A percentile compares a stretch with the other conserved stretches of the same genome.
phyloP scores from a whole-genome alignment of 2,113 vertebrate genomes.

The Odontesthes bonariensis region DNA sequence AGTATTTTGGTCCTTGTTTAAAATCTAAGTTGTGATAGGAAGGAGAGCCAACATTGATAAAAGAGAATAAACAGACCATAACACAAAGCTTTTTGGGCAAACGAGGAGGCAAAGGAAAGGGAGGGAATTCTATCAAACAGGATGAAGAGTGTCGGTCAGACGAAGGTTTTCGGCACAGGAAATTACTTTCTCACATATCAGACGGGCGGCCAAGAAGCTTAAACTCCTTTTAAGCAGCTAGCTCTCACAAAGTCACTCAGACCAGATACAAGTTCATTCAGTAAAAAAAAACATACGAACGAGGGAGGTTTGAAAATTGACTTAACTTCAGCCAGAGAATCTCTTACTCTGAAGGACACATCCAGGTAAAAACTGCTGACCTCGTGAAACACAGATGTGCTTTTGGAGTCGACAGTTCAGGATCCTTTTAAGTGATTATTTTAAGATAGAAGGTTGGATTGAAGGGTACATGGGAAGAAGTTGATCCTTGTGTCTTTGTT shows the following conservation, averaged over 20 bases:
- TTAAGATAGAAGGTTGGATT: constrained; percentile 18
- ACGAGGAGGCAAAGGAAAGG: constrained; percentile 35
- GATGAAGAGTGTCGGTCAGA: constrained; percentile 61
- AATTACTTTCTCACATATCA: constrained; percentile 70
- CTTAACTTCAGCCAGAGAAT: neutral
- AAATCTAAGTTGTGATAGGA: neutral
- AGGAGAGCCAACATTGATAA: constrained; percentile 4
- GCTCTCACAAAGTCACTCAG: neutral
- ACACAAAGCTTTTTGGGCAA: constrained; percentile 3
- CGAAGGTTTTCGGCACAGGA: constrained; percentile 66
- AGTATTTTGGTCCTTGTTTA: constrained; percentile 10
- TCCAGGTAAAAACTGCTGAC: neutral
- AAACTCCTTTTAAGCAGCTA: constrained; percentile 28
- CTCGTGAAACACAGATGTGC: constrained; percentile 63
- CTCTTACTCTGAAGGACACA: neutral
- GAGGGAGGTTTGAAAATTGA: neutral
- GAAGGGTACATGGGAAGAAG: constrained; percentile 25
- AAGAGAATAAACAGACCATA: neutral
- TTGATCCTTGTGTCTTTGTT: constrained; percentile 46
- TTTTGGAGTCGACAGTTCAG: constrained; percentile 2
- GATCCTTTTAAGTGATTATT: constrained; percentile 10
- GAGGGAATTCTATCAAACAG: constrained; percentile 59
- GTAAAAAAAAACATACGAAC: constrained; percentile 4
- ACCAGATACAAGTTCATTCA: neutral
- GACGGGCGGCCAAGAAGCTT: constrained; percentile 33